Percentiles rank a stretch among this genome's conserved stretches.
These are phyloP conservation scores for Neodiprion virginianus DNA, from an alignment of 1,140 invertebrate genomes.

Conservation along the genomic window DNA sequence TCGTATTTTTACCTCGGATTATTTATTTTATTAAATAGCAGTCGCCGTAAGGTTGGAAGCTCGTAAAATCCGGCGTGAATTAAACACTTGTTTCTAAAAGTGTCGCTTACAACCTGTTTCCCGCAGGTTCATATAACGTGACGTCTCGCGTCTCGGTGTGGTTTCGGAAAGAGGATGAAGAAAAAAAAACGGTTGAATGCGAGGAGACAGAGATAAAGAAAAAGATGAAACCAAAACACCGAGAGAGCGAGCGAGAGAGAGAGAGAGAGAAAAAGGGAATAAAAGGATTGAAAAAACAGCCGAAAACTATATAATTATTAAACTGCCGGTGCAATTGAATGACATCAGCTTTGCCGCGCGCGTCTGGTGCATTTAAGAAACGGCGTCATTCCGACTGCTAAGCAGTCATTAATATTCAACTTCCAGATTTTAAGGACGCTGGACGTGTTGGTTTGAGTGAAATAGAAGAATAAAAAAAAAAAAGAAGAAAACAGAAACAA, in stretches of 20 bases:
- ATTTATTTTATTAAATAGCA: not conserved
- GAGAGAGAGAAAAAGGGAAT: too few species aligned
- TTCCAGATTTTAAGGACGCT: slow-evolving; percentile 33
- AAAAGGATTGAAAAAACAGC: too few species aligned
- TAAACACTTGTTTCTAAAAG: not conserved
- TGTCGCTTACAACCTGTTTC: slow-evolving; percentile 7
- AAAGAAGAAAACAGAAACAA: not conserved
- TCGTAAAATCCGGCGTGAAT: slow-evolving; percentile 4
- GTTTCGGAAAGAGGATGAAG: not conserved
- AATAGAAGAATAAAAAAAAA: not conserved
- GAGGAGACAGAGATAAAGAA: not conserved
- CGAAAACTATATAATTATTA: too few species aligned
- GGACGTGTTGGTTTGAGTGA: slow-evolving; percentile 4
- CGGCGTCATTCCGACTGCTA: slow-evolving; percentile 8
- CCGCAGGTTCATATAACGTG: not conserved
- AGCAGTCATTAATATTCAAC: slow-evolving; percentile 42
- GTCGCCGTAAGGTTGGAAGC: not conserved
- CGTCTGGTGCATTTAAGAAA: not conserved
- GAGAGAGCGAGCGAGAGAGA: too few species aligned
- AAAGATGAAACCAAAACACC: too few species aligned
- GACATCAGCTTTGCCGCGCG: not conserved
- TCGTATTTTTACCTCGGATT: not conserved
- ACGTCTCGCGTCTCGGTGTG: not conserved
- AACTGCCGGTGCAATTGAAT: not conserved
- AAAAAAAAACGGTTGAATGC: not conserved